A percentile compares a stretch with the other conserved stretches of the same genome.
These are phyloP conservation scores for Sebastolobus alascanus DNA, from an alignment of 2,797 vertebrate genomes.

Conservation along the genomic window DNA sequence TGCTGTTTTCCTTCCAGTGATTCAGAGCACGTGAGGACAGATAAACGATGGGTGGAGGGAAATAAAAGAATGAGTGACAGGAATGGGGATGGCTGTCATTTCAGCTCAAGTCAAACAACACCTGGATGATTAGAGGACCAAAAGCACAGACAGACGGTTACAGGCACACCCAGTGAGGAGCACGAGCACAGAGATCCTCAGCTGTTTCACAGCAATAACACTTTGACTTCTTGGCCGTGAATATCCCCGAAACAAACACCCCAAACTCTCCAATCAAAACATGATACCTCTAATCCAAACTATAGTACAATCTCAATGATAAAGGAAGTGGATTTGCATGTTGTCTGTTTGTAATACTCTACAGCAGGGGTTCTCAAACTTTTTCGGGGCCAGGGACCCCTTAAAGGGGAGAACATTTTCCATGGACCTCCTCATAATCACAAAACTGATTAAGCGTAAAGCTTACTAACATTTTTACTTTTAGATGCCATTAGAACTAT, in stretches of 20 bases:
- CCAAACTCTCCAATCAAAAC: not conserved
- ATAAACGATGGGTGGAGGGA: slow-evolving; percentile 26
- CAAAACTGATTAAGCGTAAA: too few species aligned
- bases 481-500: too few species aligned
- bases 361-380: not conserved
- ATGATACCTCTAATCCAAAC: not conserved
- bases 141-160: not conserved
- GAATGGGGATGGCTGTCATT: slow-evolving; percentile 66
- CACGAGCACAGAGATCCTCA: not conserved
- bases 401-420: too few species aligned
- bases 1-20: not conserved
- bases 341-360: not conserved
- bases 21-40: slow-evolving; percentile 26
- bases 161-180: slow-evolving; percentile 29
- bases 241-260: not conserved
- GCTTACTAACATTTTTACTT: too few species aligned
- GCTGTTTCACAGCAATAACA: not conserved
- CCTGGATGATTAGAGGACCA: slow-evolving; percentile 22
- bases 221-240: not conserved
- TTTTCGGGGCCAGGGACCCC: too few species aligned
- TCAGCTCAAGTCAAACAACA: slow-evolving; percentile 56
- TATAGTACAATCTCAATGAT: not conserved
- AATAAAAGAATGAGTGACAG: slow-evolving; percentile 63
- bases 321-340: not conserved
- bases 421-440: too few species aligned